Evolutionary conservation across 2,797 vertebrate genomes (phyloP), one percentile per base, ranked within the genome.

Genomic region (Acanthis flammea): DNA sequence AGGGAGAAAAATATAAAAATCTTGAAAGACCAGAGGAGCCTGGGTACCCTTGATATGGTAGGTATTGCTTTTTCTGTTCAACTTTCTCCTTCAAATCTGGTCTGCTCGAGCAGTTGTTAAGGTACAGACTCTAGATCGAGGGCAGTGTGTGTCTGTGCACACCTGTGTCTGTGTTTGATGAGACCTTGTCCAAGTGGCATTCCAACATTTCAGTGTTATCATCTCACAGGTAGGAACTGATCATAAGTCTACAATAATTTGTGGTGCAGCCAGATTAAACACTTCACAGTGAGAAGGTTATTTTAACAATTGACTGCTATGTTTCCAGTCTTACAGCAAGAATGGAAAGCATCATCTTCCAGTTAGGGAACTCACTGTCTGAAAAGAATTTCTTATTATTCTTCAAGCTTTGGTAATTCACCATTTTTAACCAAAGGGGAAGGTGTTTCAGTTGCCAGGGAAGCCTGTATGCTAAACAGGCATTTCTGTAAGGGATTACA

Each of bases 221-320:
- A 30, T 57, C 1, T 5, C 15, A 25, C 53, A 51, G 31, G 18
- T 74, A 47, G 0, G 0, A 53, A n/a, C 23, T 35, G 31, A 65
- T 78, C 18, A 4, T 63, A 85, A 57, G 14, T 31, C 35, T 78
- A 12, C 55, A 70, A 14, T 50, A 63, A 55, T 39, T 78, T 62
- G 19, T 3, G 2, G 15, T 73, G 53, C 42, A 63, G 31, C 22
- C 81, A 76, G 48, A 61, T 63, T 12, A 79, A 66, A n/a, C 16
- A 23, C 5, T 3, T 10, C 44, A 53, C 27, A 57, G 15, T 10
- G 61, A 51, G 30, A n/a, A 53, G 24, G 27, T 61, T 0, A 23
- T 81, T 74, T 91, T 42, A 65, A 37, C 63, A 27, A 31, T 4
- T 41, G 37, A 24, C 35, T 68, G 19, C 28, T 58, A 2, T 44